Evolutionary conservation across 2,888 invertebrate species (phyloP).

Genomic region (Pyralis farinalis): DNA sequence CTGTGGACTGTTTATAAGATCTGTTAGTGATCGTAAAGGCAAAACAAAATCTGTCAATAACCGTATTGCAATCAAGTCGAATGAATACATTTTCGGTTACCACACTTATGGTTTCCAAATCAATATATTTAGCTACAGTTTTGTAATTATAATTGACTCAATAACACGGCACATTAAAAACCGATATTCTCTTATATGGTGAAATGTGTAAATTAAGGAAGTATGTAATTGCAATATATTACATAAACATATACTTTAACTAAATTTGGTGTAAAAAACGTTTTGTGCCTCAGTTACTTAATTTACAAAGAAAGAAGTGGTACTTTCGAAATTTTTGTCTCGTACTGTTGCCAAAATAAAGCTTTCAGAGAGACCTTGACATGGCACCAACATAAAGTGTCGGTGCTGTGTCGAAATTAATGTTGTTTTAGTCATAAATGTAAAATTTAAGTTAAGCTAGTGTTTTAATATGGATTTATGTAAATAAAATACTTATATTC

Average conservation of each 20-base stretch:
- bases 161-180: no score
- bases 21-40: background rate
- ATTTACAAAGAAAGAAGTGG: background rate
- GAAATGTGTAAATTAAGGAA: no score
- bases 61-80: conserved; percentile 10
- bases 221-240: background rate
- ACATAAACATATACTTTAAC: background rate
- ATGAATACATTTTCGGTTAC: background rate
- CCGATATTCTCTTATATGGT: no score
- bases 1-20: conserved; percentile 22
- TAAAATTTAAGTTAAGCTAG: conserved; percentile 47
- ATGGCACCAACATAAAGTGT: conserved; percentile 45
- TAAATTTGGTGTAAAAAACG: background rate
- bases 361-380: conserved; percentile 52
- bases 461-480: conserved; percentile 41
- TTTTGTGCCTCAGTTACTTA: background rate
- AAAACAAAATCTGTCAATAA: no score
- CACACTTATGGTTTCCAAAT: conserved; percentile 4
- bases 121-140: background rate
- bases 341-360: conserved; percentile 52
- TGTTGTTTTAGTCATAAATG: conserved; percentile 60
- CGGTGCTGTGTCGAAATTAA: conserved; percentile 63
- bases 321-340: conserved; percentile 11
- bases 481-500: conserved; percentile 55
- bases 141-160: no score